These are phyloP conservation scores for Strigops habroptila DNA, from an alignment of 2,113 vertebrate species.

Conservation along the genomic window DNA sequence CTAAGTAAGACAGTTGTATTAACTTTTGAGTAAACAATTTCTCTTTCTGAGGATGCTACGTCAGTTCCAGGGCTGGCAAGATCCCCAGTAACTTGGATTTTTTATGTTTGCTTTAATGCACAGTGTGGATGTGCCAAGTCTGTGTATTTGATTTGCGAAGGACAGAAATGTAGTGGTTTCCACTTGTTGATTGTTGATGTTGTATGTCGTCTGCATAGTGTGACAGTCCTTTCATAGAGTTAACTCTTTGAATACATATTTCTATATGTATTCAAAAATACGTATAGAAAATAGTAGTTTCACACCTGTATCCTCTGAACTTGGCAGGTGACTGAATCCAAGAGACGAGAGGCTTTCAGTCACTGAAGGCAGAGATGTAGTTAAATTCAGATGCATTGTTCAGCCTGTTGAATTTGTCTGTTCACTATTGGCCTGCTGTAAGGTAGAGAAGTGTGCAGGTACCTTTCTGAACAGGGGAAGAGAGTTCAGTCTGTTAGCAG, in stretches of 20 bases:
- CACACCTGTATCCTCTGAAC: neutral
- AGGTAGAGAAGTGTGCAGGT: neutral
- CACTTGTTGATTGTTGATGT: neutral
- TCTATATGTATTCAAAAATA: too few relatives aligned
- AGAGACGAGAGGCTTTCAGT: neutral
- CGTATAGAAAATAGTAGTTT: neutral
- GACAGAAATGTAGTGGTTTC: neutral
- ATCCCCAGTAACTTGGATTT: neutral
- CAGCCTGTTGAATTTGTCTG: neutral
- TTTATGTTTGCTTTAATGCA: constrained; percentile 1
- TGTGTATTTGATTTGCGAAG: neutral
- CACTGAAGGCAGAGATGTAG: neutral
- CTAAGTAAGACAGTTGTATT: neutral
- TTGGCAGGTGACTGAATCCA: neutral
- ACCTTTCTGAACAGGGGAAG: neutral
- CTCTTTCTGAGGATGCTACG: neutral
- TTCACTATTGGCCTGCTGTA: neutral
- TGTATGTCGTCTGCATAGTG: neutral
- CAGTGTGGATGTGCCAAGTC: neutral
- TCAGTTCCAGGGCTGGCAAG: neutral
- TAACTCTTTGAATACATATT: neutral
- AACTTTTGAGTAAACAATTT: neutral
- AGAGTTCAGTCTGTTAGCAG: neutral
- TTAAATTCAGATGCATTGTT: neutral
- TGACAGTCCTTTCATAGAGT: neutral